These are phyloP conservation scores for Amiota communis DNA, from an alignment of 2,888 invertebrate genomes.

Conservation along the genomic window DNA sequence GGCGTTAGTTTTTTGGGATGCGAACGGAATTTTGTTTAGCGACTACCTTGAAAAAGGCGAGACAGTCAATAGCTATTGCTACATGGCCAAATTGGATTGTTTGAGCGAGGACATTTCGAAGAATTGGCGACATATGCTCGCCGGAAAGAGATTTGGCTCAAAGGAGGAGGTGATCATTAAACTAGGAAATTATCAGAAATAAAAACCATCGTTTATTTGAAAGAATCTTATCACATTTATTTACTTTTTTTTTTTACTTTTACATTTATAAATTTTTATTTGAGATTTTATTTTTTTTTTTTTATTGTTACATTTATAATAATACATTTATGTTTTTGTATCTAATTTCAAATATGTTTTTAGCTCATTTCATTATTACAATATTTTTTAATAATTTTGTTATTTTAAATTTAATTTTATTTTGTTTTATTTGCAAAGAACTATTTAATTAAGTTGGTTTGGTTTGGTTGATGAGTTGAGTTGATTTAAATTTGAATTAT, in stretches of 20 bases:
- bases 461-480: not conserved
- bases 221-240: slow-evolving; percentile 73
- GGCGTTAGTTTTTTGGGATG: too few relatives aligned
- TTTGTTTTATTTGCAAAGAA: not conserved
- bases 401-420: not conserved
- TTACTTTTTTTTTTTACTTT: slow-evolving; percentile 65
- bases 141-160: too few relatives aligned
- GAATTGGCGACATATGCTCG: too few relatives aligned
- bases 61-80: too few relatives aligned
- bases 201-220: slow-evolving; percentile 47
- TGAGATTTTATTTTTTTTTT: slow-evolving; percentile 44
- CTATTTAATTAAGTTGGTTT: not conserved
- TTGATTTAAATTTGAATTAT: not conserved
- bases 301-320: slow-evolving; percentile 38
- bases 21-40: too few relatives aligned
- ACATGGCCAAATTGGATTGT: too few relatives aligned
- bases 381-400: not conserved
- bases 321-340: slow-evolving; percentile 37
- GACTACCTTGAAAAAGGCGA: too few relatives aligned
- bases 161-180: too few relatives aligned
- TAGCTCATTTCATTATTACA: slow-evolving; percentile 38
- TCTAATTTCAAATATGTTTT: slow-evolving; percentile 50
- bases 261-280: slow-evolving; percentile 45
- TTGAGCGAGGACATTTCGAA: too few relatives aligned
- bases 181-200: too few relatives aligned